These are phyloP conservation scores for Dascillus cervinus DNA, from an alignment of 2,888 invertebrate species.

Conservation along the genomic window DNA sequence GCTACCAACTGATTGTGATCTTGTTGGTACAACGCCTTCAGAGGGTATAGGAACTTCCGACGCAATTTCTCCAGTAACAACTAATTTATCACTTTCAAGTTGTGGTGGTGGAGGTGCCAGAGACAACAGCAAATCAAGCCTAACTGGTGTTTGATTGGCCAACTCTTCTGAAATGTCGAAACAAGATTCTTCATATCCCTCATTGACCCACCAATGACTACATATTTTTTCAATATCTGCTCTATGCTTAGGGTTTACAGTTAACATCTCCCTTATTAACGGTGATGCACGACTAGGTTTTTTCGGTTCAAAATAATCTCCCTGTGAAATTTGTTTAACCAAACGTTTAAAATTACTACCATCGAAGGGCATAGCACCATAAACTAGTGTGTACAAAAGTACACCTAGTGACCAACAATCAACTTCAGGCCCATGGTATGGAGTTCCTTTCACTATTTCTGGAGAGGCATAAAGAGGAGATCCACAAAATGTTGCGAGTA, in stretches of 20 bases:
- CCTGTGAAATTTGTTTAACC: slow-evolving; percentile 93
- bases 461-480: slow-evolving; percentile 95
- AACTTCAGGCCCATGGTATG: slow-evolving; percentile 95
- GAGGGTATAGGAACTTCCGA: slow-evolving; percentile 32
- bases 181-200: slow-evolving; percentile 72
- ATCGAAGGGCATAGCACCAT: slow-evolving; percentile 99
- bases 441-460: slow-evolving; percentile 94
- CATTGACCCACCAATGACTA: slow-evolving; percentile 95
- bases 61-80: slow-evolving; percentile 51
- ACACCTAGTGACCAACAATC: slow-evolving; percentile 95
- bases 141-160: slow-evolving; percentile 84
- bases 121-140: slow-evolving; percentile 78
- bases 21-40: slow-evolving; percentile 38
- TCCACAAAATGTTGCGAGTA: slow-evolving; percentile 90
- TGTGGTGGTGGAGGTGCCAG: slow-evolving; percentile 73
- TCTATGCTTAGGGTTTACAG: slow-evolving; percentile 81
- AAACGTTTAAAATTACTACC: slow-evolving; percentile 96
- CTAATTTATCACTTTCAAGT: slow-evolving; percentile 64
- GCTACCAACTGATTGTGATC: slow-evolving; percentile 64
- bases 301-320: slow-evolving; percentile 95
- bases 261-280: slow-evolving; percentile 88
- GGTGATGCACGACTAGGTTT: slow-evolving; percentile 93
- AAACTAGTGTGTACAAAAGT: slow-evolving; percentile 92
- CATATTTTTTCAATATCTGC: slow-evolving; percentile 93
- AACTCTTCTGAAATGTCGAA: slow-evolving; percentile 79